A percentile compares a stretch with the other conserved stretches of the same genome.
phyloP scores from a whole-genome alignment of 2,113 vertebrate species.

The Reinhardtius hippoglossoides region DNA sequence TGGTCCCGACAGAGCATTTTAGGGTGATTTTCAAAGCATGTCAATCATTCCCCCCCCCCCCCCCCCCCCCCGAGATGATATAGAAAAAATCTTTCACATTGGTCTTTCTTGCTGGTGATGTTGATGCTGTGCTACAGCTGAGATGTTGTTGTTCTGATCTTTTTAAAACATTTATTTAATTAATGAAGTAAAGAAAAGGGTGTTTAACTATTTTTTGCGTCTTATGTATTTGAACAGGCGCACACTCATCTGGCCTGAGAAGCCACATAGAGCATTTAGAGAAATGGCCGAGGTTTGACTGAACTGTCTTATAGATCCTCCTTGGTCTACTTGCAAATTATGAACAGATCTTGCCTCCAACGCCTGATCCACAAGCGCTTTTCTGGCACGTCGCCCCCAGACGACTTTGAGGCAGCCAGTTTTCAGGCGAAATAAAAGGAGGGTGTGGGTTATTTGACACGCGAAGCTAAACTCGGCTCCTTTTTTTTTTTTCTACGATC shows the following conservation, averaged over 20 bases:
- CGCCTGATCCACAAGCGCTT: conserved; percentile 23
- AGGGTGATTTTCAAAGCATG: conserved; percentile 25
- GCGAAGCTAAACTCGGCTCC: conserved; percentile 31
- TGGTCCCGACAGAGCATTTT: conserved; percentile 18
- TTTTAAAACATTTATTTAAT: neutral
- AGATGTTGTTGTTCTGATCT: neutral
- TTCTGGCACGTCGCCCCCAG: conserved; percentile 31
- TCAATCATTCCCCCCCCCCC: neutral
- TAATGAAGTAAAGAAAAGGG: too few relatives aligned
- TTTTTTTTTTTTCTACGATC: conserved; percentile 18
- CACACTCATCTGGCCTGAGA: neutral
- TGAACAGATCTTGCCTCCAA: conserved; percentile 27
- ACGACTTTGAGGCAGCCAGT: conserved; percentile 50
- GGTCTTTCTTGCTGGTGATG: neutral
- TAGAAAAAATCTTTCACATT: neutral
- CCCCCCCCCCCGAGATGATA: neutral
- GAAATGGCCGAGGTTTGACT: neutral
- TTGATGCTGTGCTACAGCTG: neutral
- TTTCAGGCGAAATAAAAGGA: conserved; percentile 44
- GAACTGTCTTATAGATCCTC: neutral
- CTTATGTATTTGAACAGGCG: neutral
- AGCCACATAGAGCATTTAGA: neutral
- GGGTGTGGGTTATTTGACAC: conserved; percentile 43
- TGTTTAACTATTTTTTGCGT: neutral
- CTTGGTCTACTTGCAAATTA: conserved; percentile 33